A percentile compares a stretch with the other conserved stretches of the same genome.
Conservation (phyloP, 2,888 invertebrate species). For the Zhuqinia jingwanae region DNA sequence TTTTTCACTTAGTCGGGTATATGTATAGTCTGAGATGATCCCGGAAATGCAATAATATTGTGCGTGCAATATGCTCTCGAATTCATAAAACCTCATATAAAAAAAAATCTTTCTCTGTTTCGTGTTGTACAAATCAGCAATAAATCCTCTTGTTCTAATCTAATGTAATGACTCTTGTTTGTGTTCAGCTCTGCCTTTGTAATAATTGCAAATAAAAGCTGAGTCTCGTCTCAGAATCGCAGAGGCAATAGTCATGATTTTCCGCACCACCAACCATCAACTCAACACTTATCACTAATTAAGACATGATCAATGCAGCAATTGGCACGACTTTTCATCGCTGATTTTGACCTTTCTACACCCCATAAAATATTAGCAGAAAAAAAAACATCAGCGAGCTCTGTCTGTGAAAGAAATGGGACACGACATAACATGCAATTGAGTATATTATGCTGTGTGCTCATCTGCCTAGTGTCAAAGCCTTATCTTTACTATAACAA, state of each 20-base stretch:
- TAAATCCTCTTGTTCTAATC: conserved; percentile 5
- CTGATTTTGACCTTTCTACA: conserved; percentile 60
- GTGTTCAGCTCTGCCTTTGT: background rate
- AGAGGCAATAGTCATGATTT: background rate
- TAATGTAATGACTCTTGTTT: conserved; percentile 2
- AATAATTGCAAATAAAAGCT: too few species aligned
- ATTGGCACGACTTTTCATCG: conserved; percentile 63
- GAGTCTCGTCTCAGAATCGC: background rate
- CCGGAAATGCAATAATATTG: background rate
- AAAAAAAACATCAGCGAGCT: too few species aligned
- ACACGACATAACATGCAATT: too few species aligned
- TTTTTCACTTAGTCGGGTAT: background rate
- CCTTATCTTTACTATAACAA: background rate
- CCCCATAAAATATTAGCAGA: conserved; percentile 36
- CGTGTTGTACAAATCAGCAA: background rate
- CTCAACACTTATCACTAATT: conserved; percentile 48
- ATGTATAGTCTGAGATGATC: background rate
- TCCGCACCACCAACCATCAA: conserved; percentile 2
- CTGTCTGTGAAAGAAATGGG: too few species aligned
- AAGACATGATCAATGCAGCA: conserved; percentile 56
- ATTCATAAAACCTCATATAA: background rate
- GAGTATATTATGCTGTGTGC: too few species aligned
- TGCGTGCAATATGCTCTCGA: background rate
- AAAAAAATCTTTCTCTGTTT: too few species aligned
- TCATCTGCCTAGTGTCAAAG: conserved; percentile 25